These are phyloP conservation scores for Stegostoma tigrinum DNA, from an alignment of 2,113 vertebrate genomes.

Conservation along the genomic window DNA sequence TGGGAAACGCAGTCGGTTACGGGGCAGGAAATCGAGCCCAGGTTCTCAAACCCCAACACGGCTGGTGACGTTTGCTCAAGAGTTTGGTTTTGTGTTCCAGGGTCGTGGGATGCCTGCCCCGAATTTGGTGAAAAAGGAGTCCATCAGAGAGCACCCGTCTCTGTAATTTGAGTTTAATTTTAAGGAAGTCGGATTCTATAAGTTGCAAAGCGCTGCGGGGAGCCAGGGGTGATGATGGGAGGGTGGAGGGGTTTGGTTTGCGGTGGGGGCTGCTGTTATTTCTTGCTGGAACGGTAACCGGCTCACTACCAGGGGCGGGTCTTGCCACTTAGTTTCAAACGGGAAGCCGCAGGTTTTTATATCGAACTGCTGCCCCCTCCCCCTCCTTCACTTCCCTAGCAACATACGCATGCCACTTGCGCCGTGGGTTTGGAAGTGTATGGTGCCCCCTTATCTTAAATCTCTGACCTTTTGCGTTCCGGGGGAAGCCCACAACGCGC, in stretches of 20 bases:
- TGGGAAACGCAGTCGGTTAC: constrained; percentile 19
- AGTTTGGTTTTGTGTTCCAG: constrained; percentile 17
- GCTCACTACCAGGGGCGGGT: not conserved
- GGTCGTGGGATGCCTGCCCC: not conserved
- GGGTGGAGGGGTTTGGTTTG: no score
- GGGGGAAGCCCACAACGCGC: not conserved
- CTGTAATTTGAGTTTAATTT: not conserved
- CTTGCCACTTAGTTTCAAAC: not conserved
- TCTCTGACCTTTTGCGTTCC: not conserved
- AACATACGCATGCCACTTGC: constrained; percentile 18
- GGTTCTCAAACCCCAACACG: constrained; percentile 10
- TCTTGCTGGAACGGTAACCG: not conserved
- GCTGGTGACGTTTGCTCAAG: constrained; percentile 34
- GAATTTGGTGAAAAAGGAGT: constrained; percentile 1
- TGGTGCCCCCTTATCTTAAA: not conserved
- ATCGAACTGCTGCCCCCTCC: not conserved
- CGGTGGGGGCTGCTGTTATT: not conserved
- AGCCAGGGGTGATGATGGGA: not conserved
- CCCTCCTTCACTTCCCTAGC: constrained; percentile 29
- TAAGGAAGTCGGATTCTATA: not conserved
- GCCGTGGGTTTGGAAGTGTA: not conserved
- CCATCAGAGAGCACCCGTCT: not conserved
- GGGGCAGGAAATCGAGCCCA: constrained; percentile 7
- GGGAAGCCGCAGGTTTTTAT: constrained; percentile 3
- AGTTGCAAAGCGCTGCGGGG: not conserved